Conservation (phyloP, 2,113 vertebrate species). For the Enhydra lutris region DNA sequence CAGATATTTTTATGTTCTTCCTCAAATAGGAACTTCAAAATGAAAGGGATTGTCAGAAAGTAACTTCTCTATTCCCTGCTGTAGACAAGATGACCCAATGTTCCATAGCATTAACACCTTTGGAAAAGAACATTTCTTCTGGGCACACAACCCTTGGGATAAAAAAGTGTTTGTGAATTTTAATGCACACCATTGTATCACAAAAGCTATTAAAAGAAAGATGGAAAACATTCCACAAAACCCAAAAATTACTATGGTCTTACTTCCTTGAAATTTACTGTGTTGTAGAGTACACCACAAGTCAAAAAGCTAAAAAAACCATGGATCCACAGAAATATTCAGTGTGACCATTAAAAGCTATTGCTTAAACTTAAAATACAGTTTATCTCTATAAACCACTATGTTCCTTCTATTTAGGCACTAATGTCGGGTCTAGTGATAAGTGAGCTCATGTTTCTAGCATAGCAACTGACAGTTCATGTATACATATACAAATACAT, state of each 20-base stretch:
- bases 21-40: neutral
- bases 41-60: neutral
- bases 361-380: neutral
- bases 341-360: neutral
- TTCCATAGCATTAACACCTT: neutral
- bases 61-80: neutral
- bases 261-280: slow-evolving; percentile 1
- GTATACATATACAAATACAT: neutral
- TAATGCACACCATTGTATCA: neutral
- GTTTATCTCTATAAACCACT: neutral
- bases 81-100: neutral
- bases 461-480: neutral
- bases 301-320: neutral
- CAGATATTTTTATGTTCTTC: neutral
- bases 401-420: neutral
- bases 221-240: neutral
- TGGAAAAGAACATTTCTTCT: neutral
- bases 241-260: neutral
- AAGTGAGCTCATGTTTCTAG: neutral
- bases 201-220: neutral
- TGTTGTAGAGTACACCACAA: neutral
- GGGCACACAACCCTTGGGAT: neutral
- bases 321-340: neutral
- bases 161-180: neutral
- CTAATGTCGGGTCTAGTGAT: neutral